Conservation (phyloP, 2,113 vertebrate genomes). For the Amphilophus citrinellus region DNA sequence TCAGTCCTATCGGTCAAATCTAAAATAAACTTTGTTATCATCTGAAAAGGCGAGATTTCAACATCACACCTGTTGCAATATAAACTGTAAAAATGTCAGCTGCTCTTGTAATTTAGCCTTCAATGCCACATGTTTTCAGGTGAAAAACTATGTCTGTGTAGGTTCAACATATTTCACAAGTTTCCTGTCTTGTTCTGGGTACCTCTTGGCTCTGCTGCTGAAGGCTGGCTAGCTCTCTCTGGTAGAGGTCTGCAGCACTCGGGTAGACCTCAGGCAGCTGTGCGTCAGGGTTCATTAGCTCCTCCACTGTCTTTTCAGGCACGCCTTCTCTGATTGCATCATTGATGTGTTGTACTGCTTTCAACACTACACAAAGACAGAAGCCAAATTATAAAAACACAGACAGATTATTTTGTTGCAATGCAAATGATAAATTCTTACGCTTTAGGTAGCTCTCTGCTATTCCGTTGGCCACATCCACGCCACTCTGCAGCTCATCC, state of each 20-base stretch:
- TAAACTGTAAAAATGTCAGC: not conserved
- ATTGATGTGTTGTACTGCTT: constrained; percentile 90
- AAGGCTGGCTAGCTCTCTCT: constrained; percentile 90
- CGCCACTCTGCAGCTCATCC: constrained; percentile 92
- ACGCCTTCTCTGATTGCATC: constrained; percentile 85
- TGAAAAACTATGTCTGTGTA: not conserved
- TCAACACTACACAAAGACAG: constrained; percentile 81
- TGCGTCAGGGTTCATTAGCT: constrained; percentile 93
- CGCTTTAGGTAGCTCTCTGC: constrained; percentile 88
- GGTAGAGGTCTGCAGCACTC: constrained; percentile 92
- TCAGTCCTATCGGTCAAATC: not conserved
- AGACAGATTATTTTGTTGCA: not conserved
- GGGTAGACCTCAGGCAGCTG: constrained; percentile 93
- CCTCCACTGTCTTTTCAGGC: constrained; percentile 88
- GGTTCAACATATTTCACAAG: not conserved
- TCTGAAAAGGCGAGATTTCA: not conserved
- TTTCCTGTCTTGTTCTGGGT: not conserved
- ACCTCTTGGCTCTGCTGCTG: constrained; percentile 95
- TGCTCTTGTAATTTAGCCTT: not conserved
- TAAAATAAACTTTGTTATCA: not conserved
- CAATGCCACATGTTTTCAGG: not conserved
- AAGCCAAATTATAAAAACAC: accelerated
- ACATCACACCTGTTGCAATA: not conserved
- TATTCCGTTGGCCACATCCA: constrained; percentile 86
- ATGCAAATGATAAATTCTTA: constrained; percentile 64